Conservation (phyloP, 2,888 invertebrate species). For the Bombylius major region DNA sequence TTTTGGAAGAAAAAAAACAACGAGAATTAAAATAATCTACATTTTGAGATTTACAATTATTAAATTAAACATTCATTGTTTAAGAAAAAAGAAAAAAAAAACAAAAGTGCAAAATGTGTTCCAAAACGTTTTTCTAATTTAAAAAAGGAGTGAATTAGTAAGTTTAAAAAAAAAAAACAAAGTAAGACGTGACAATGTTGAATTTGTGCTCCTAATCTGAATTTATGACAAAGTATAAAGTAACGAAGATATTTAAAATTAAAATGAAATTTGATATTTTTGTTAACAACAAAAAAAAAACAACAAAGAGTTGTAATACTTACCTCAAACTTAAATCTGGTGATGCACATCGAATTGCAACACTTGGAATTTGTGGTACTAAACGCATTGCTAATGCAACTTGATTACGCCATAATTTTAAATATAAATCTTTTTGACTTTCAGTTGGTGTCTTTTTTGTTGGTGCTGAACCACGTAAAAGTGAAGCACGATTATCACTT, state of each 20-base stretch:
- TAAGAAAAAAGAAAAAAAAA: too few species aligned
- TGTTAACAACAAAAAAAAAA: too few species aligned
- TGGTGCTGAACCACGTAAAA: slow-evolving; percentile 75
- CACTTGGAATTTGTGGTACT: slow-evolving; percentile 81
- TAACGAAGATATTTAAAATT: background rate
- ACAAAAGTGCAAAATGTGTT: background rate
- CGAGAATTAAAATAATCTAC: background rate
- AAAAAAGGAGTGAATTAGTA: too few species aligned
- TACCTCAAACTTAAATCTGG: slow-evolving; percentile 86
- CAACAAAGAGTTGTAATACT: slow-evolving; percentile 7
- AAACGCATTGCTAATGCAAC: slow-evolving; percentile 92
- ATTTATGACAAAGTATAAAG: background rate
- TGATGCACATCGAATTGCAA: slow-evolving; percentile 80
- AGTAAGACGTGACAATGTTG: background rate
- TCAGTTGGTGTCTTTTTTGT: slow-evolving; percentile 86
- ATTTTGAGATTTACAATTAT: too few species aligned
- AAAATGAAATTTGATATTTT: too few species aligned
- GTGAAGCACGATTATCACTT: slow-evolving; percentile 90
- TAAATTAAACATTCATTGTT: too few species aligned
- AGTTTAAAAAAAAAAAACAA: background rate
- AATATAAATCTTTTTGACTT: slow-evolving; percentile 68
- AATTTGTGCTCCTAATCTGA: background rate
- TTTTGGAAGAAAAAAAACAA: background rate
- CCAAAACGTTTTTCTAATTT: background rate
- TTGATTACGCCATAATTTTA: slow-evolving; percentile 97